Evolutionary conservation across 1,140 invertebrate genomes (phyloP), one percentile per base, ranked within the genome.

Genomic region (Phymastichus coffea): DNA sequence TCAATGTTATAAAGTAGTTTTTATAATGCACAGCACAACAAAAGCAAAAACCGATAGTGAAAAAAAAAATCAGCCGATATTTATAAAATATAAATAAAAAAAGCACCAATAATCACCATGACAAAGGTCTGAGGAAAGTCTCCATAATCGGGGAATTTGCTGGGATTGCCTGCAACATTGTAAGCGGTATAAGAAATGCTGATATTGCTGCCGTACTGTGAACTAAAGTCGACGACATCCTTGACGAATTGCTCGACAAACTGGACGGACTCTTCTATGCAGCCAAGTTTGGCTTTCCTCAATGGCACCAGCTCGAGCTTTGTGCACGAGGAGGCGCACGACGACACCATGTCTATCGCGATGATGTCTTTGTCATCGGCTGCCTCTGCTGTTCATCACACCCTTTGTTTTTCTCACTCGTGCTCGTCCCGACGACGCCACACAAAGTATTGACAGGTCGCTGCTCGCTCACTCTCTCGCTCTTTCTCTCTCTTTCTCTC

Each of bases 41-140:
- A n/a, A n/a, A n/a, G n/a, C n/a, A n/a, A n/a, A n/a, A n/a, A n/a
- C n/a, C n/a, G n/a, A n/a, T n/a, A n/a, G n/a, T n/a, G n/a, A 4
- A 55, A 44, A 12, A 26, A 26, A 12, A 48, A 9, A 19, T 44
- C 22, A n/a, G 23, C 20, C 12, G 14, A 55, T 49, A n/a, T 57
- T 44, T 41, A 25, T 8, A 15, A 63, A 25, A 49, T 44, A 8
- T 30, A 20, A 23, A n/a, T 28, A 14, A 52, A 25, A 12, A 20
- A 3, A 23, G 19, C 6, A 25, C 15, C 35, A 60, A 46, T 53
- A 76, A 73, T 81, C 84, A 94, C 93, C 86, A 94, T 89, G 51
- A 92, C 89, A 83, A 90, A 94, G 41, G 91, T 86, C 74, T 94
- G 89, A 10, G 92, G 89, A 82, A 89, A 94, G 74, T 95, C 94